A percentile compares a stretch with the other conserved stretches of the same genome.
phyloP scores from a whole-genome alignment of 2,797 vertebrate species.

The Sandelia bainsii region DNA sequence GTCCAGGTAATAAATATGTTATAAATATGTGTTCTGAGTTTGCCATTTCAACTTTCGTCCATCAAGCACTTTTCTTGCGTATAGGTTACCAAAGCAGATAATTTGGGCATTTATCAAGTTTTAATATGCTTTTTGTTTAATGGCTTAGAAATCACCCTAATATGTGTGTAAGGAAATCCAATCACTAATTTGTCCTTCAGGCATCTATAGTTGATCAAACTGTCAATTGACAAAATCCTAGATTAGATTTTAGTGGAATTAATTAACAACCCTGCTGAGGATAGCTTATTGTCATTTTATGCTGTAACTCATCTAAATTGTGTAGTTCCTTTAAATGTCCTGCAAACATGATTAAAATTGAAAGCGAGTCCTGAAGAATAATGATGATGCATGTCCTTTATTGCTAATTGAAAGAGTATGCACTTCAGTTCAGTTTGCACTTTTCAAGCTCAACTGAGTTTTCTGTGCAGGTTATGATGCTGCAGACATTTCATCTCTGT shows the following conservation, averaged over 20 bases:
- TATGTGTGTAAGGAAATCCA: too few species aligned
- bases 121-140: too few species aligned
- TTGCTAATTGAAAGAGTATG: slow-evolving; percentile 16
- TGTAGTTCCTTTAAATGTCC: background rate
- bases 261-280: background rate
- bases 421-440: slow-evolving; percentile 16
- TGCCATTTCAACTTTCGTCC: too few species aligned
- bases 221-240: too few species aligned
- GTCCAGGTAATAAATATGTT: too few species aligned
- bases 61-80: too few species aligned
- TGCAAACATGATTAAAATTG: slow-evolving; percentile 7
- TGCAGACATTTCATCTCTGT: slow-evolving; percentile 38
- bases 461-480: slow-evolving; percentile 19
- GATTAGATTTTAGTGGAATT: background rate
- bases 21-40: too few species aligned
- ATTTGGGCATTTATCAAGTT: too few species aligned
- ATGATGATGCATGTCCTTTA: slow-evolving; percentile 5
- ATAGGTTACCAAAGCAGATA: too few species aligned
- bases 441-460: slow-evolving; percentile 27
- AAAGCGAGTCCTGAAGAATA: slow-evolving; percentile 1
- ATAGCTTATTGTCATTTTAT: background rate
- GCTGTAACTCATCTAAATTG: background rate
- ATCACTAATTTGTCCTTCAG: too few species aligned
- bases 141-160: too few species aligned
- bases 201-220: too few species aligned